Percentiles rank a stretch among this genome's conserved stretches.
Evolutionary conservation across 2,888 invertebrate species (phyloP).

Genomic region (Odontocerum albicorne): DNA sequence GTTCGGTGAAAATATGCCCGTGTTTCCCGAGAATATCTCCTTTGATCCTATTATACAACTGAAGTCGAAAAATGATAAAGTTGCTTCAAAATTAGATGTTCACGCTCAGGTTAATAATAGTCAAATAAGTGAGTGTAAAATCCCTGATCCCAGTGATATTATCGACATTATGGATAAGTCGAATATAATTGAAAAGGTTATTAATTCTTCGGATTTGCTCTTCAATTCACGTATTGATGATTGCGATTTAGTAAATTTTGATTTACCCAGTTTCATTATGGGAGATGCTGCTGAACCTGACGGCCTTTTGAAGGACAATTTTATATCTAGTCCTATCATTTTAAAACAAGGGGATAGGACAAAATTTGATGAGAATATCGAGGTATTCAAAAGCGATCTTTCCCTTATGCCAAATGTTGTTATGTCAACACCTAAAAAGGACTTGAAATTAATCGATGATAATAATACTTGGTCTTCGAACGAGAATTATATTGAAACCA

Average conservation of each 20-base stretch:
- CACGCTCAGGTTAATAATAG: too few species aligned
- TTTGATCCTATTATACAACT: constrained; percentile 11
- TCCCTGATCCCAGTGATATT: constrained; percentile 6
- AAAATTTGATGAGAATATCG: background rate
- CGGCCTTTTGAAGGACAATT: constrained; percentile 17
- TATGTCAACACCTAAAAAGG: constrained; percentile 15
- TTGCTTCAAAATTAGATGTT: background rate
- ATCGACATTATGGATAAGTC: constrained; percentile 14
- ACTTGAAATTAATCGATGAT: background rate
- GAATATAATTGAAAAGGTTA: constrained; percentile 19
- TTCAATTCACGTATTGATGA: constrained; percentile 22
- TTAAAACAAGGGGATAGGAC: constrained; percentile 1
- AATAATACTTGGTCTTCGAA: background rate
- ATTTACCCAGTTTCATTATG: constrained; percentile 29
- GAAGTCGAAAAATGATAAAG: constrained; percentile 5
- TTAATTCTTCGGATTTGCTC: constrained; percentile 18
- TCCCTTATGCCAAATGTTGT: background rate
- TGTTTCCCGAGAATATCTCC: constrained; percentile 8
- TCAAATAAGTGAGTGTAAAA: constrained; percentile 5
- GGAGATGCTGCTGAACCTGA: constrained; percentile 16
- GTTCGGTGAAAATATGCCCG: constrained; percentile 5
- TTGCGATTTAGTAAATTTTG: constrained; percentile 21
- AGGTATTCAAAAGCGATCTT: constrained; percentile 4
- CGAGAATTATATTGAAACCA: background rate
- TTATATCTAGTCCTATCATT: constrained; percentile 13